Percentiles rank a stretch among this genome's conserved stretches.
These are phyloP conservation scores for Gadopsis bispinosus DNA, from an alignment of 2,797 vertebrate species.

Conservation along the genomic window DNA sequence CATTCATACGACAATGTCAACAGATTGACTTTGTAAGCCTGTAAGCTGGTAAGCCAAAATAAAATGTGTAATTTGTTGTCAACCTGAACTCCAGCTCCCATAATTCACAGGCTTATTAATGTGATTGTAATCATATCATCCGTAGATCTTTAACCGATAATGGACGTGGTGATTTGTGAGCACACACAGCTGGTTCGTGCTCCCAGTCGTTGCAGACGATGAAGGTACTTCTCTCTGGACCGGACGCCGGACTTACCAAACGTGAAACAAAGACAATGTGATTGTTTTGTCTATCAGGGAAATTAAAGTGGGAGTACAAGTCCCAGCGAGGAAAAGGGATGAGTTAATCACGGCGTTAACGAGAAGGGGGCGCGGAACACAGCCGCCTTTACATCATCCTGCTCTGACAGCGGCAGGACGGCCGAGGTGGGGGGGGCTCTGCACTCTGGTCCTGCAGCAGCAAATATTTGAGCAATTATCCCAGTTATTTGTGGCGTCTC, in stretches of 20 bases:
- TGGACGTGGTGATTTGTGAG: not conserved
- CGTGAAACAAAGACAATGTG: slow-evolving; percentile 50
- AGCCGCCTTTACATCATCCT: slow-evolving; percentile 65
- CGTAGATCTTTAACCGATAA: slow-evolving; percentile 5
- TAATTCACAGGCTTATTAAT: slow-evolving; percentile 29
- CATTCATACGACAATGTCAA: slow-evolving; percentile 16
- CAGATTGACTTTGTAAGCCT: not conserved
- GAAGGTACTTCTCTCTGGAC: slow-evolving; percentile 26
- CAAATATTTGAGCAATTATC: slow-evolving; percentile 63
- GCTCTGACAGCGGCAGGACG: slow-evolving; percentile 66
- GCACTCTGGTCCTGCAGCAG: slow-evolving; percentile 37
- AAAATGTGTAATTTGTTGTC: slow-evolving; percentile 19
- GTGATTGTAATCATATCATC: not conserved
- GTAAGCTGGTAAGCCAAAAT: not conserved
- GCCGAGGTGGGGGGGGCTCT: slow-evolving; percentile 32
- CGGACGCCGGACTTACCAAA: slow-evolving; percentile 28
- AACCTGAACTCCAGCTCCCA: slow-evolving; percentile 1
- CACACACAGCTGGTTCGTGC: not conserved
- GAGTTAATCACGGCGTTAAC: slow-evolving; percentile 75
- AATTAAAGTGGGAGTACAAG: slow-evolving; percentile 64
- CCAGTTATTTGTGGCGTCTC: slow-evolving; percentile 27
- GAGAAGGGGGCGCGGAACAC: slow-evolving; percentile 46
- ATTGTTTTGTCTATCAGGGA: slow-evolving; percentile 59
- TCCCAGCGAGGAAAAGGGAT: slow-evolving; percentile 66
- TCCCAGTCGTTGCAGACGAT: not conserved